Base-by-base conservation (phyloP, 2,113 vertebrate genomes). In the Cnemophilus loriae region DNA sequence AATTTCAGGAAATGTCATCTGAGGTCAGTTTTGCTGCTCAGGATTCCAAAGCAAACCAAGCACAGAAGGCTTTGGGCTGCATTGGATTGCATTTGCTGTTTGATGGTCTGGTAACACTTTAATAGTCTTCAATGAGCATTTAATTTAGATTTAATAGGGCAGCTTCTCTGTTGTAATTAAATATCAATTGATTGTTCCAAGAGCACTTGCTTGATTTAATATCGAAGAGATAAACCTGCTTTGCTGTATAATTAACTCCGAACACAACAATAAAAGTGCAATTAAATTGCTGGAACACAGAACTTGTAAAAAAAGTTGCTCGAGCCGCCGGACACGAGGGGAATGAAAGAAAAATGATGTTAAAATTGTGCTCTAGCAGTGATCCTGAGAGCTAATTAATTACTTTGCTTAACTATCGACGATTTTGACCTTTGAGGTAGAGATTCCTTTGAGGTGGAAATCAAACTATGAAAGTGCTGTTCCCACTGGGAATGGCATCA, bases 61-160 rank as follows among this genome's bases (percentile, higher is more conserved):
- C 6, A 3, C 81, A 50, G 41, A 55, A 65, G 23, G 70, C 49
- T 65, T 78, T 30, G 35, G 86, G 83, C 57, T n/a, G 76, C 84
- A 35, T 15, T 75, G 73, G 75, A 26, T 57, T n/a, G 15, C 82
- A 57, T 95, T 97, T 94, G 67, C 75, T 76, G 33, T 91, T 94
- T 84, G 96, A 94, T 84, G 89, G 71, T 47, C 93, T 91, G 86
- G 78, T 87, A 96, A 91, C 95, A 94, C 88, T 96, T 93, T 95
- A 96, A 96, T 86, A 82, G 93, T 52, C 95, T 83, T 93, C 95
- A 95, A 97, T 50, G 95, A 95, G 94, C 95, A 88, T 96, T 97
- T 97, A 95, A 97, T 97, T 97, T 88, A 93, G 84, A 95, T 94
- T 97, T 96, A 97, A 97, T 95, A 96, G 92, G 95, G 96, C 86